A percentile compares a stretch with the other conserved stretches of the same genome.
Evolutionary conservation across 2,797 vertebrate species (phyloP).

Genomic region (Halcyon smyrnensis): DNA sequence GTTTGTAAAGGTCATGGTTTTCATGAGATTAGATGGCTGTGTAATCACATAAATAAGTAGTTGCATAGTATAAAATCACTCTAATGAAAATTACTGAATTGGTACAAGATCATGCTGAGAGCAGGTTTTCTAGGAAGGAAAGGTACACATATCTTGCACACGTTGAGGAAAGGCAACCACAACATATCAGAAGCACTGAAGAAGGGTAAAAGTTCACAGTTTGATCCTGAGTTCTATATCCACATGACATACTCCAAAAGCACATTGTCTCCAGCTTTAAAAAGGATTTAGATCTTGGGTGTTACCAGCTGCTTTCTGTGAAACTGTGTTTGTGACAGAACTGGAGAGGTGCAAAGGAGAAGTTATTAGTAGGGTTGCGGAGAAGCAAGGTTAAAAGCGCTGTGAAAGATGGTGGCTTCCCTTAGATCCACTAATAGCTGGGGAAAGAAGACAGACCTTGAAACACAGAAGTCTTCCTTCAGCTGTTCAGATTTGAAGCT

Average conservation of each 20-base stretch:
- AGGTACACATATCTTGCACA: fast-evolving
- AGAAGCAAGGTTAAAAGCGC: not conserved
- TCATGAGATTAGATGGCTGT: not conserved
- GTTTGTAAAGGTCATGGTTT: not conserved
- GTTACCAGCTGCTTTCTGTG: not conserved
- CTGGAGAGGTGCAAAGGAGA: not conserved
- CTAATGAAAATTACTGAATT: not conserved
- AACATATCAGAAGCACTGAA: not conserved
- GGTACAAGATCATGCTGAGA: not conserved
- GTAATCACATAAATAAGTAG: not conserved
- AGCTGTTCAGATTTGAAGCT: not conserved
- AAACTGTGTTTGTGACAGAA: not conserved
- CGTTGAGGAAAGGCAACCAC: not conserved
- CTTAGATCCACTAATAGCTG: not conserved
- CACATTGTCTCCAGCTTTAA: not conserved
- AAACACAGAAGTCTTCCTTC: not conserved
- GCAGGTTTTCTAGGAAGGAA: not conserved
- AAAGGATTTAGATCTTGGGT: not conserved
- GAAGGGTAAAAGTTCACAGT: not conserved
- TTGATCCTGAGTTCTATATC: not conserved
- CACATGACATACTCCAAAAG: not conserved
- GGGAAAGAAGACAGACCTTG: not conserved
- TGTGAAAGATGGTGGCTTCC: not conserved
- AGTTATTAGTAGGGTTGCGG: not conserved
- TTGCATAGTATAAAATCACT: not conserved